Evolutionary conservation across 2,797 vertebrate genomes (phyloP).

Genomic region (Parauchenoglanis ngamensis): DNA sequence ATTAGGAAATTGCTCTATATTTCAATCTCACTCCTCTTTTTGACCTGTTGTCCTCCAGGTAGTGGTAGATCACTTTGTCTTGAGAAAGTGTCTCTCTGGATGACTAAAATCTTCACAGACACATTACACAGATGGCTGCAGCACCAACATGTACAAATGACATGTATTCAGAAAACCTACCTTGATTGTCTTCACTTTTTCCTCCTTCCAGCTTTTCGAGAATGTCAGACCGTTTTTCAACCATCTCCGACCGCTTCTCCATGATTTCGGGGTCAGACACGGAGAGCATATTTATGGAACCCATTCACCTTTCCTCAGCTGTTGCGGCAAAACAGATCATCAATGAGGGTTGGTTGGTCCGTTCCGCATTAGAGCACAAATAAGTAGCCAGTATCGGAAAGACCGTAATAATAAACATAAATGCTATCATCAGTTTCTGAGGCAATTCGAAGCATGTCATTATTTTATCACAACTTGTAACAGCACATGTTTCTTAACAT

Average conservation of each 20-base stretch:
- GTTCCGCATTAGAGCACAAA: neutral
- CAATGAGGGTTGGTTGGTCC: slow-evolving; percentile 81
- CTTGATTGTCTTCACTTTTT: neutral
- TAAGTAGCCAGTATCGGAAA: neutral
- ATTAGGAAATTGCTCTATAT: neutral
- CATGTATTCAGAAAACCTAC: neutral
- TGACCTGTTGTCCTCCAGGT: neutral
- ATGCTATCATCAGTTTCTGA: neutral
- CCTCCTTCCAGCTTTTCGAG: slow-evolving; percentile 63
- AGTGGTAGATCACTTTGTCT: neutral
- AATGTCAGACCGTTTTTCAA: slow-evolving; percentile 61
- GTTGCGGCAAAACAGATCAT: slow-evolving; percentile 94
- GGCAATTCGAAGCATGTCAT: neutral
- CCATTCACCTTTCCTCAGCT: slow-evolving; percentile 92
- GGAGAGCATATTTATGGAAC: slow-evolving; percentile 96
- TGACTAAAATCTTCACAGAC: neutral
- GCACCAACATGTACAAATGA: neutral
- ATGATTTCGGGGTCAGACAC: slow-evolving; percentile 85
- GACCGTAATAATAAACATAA: neutral
- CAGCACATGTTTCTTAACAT: neutral
- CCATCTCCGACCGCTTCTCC: slow-evolving; percentile 79
- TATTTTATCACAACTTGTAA: neutral
- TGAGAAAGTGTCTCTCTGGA: neutral
- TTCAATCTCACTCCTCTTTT: neutral
- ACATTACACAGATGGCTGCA: neutral